A percentile compares a stretch with the other conserved stretches of the same genome.
Evolutionary conservation across 2,113 vertebrate genomes (phyloP).

Genomic region (Oncorhynchus kisutch): DNA sequence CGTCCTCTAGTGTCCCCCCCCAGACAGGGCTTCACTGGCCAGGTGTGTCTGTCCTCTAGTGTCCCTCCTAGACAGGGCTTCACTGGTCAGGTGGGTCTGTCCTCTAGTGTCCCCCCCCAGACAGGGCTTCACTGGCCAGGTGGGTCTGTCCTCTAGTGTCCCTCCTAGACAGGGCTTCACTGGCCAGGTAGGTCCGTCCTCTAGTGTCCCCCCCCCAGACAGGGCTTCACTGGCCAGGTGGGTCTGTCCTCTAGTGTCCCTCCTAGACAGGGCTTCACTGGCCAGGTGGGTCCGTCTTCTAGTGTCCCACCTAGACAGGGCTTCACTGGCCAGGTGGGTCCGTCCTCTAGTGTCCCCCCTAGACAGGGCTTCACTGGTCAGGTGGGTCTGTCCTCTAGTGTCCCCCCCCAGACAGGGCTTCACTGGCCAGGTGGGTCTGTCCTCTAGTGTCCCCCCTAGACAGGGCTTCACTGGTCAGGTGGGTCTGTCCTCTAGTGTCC

Average conservation of each 20-base stretch:
- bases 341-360: neutral
- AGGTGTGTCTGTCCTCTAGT: constrained; percentile 48
- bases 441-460: neutral
- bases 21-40: constrained; percentile 9
- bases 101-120: neutral
- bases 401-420: too few relatives aligned
- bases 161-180: neutral
- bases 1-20: neutral
- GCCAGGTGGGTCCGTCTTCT: too few relatives aligned
- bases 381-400: constrained; percentile 43
- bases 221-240: constrained; percentile 52
- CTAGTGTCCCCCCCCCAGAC: neutral
- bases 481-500: constrained; percentile 12
- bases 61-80: neutral
- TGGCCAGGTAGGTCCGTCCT: constrained; percentile 54
- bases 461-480: constrained; percentile 53
- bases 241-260: neutral
- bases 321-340: constrained; percentile 55
- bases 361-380: constrained; percentile 28
- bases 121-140: constrained; percentile 48
- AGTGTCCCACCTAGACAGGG: too few relatives aligned
- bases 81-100: constrained; percentile 54
- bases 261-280: neutral
- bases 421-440: constrained; percentile 42
- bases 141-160: constrained; percentile 27